Conservation (phyloP, 2,797 vertebrate species). For the Pampus argenteus region DNA sequence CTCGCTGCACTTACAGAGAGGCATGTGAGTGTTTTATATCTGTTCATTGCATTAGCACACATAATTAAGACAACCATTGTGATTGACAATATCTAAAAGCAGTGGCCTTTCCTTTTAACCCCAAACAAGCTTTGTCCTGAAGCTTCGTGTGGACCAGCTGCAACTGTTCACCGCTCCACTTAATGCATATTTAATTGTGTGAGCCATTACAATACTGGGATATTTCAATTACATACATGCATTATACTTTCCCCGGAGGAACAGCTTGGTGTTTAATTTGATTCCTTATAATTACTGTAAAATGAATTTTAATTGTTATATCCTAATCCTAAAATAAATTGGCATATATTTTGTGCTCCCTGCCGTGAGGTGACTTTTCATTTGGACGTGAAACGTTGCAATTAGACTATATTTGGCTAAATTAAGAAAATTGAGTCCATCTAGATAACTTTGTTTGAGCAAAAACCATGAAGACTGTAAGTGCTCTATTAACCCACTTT, state of each 20-base stretch:
- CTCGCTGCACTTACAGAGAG: constrained; percentile 14
- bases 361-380: constrained; percentile 55
- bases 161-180: constrained; percentile 51
- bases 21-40: constrained; percentile 42
- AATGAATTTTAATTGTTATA: constrained; percentile 81
- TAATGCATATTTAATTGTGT: constrained; percentile 83
- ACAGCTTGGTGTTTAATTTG: constrained; percentile 76
- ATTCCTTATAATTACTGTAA: constrained; percentile 79
- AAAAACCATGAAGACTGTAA: constrained; percentile 48
- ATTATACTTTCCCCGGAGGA: constrained; percentile 73
- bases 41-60: constrained; percentile 38
- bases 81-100: constrained; percentile 49
- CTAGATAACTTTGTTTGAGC: constrained; percentile 57
- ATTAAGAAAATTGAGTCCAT: constrained; percentile 59
- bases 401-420: constrained; percentile 52
- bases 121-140: constrained; percentile 20
- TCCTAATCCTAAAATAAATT: constrained; percentile 70
- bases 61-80: constrained; percentile 33
- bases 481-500: constrained; percentile 63
- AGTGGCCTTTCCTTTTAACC: constrained; percentile 39
- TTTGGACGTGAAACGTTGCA: constrained; percentile 44
- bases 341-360: constrained; percentile 48
- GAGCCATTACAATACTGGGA: constrained; percentile 77
- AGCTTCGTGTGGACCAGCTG: constrained; percentile 30
- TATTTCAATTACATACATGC: constrained; percentile 83